These are phyloP conservation scores for Poecilia wingei DNA, from an alignment of 2,797 vertebrate species.

Conservation along the genomic window DNA sequence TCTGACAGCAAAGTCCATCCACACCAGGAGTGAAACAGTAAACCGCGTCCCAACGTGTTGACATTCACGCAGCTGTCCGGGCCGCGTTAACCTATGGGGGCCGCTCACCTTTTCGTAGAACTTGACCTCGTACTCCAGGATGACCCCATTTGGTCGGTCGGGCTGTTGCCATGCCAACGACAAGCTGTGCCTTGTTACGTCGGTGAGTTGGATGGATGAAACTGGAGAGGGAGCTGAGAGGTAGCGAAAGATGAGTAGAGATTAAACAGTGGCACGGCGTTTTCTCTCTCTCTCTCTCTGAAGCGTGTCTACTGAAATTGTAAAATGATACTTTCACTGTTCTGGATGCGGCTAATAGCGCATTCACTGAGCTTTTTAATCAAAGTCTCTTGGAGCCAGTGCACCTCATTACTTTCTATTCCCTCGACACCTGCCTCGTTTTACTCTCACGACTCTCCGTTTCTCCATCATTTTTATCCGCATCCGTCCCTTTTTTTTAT, in stretches of 20 bases:
- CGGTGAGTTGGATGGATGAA: conserved; percentile 91
- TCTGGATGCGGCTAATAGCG: not conserved
- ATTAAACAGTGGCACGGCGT: conserved; percentile 15
- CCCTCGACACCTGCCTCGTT: conserved; percentile 38
- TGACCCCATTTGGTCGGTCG: conserved; percentile 95
- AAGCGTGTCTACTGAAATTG: not conserved
- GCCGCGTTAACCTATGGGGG: conserved; percentile 53
- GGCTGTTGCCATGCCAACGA: conserved; percentile 95
- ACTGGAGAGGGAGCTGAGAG: conserved; percentile 92
- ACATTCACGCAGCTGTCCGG: conserved; percentile 36
- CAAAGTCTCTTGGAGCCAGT: conserved; percentile 51
- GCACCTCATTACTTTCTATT: conserved; percentile 42
- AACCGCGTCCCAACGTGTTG: conserved; percentile 43
- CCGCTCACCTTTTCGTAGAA: conserved; percentile 97
- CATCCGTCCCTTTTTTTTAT: conserved; percentile 23
- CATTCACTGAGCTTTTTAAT: conserved; percentile 23
- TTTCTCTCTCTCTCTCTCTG: not conserved
- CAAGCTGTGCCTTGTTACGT: conserved; percentile 94
- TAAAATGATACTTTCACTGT: not conserved
- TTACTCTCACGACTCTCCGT: conserved; percentile 23
- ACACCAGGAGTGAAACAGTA: conserved; percentile 30
- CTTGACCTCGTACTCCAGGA: conserved; percentile 98
- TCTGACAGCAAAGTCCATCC: conserved; percentile 45
- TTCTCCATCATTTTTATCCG: conserved; percentile 22
- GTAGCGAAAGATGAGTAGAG: conserved; percentile 16